Evolutionary conservation across 2,888 invertebrate species (phyloP).

Genomic region (Meandrusa payeni): DNA sequence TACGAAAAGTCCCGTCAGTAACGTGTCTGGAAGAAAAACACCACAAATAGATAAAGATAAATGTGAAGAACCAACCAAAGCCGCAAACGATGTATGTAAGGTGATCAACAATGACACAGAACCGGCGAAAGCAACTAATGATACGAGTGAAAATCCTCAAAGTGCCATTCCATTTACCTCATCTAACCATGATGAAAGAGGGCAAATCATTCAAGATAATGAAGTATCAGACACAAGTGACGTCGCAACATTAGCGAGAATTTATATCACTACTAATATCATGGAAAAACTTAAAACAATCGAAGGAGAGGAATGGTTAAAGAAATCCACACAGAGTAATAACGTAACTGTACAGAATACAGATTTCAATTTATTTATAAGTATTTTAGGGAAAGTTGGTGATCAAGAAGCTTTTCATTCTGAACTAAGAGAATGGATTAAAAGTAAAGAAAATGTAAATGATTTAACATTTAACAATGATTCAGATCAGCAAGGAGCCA

Average conservation of each 20-base stretch:
- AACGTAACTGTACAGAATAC: conserved; percentile 58
- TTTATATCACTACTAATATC: conserved; percentile 72
- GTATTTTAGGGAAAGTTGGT: conserved; percentile 68
- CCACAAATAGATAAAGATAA: conserved; percentile 33
- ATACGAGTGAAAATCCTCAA: conserved; percentile 38
- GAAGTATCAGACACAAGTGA: conserved; percentile 72
- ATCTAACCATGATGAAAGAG: conserved; percentile 58
- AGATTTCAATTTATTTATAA: conserved; percentile 56
- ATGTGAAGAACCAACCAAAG: conserved; percentile 17
- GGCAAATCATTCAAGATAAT: conserved; percentile 69
- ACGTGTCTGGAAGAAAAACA: conserved; percentile 36
- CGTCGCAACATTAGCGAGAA: conserved; percentile 63
- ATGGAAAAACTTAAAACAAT: conserved; percentile 66
- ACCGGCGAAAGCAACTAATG: conserved; percentile 27
- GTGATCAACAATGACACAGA: conserved; percentile 26
- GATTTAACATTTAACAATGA: conserved; percentile 30
- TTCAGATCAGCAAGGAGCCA: conserved; percentile 21
- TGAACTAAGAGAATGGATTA: conserved; percentile 64
- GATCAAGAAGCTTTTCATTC: conserved; percentile 77
- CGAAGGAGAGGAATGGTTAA: conserved; percentile 70
- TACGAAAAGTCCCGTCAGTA: conserved; percentile 33
- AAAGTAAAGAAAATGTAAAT: conserved; percentile 30
- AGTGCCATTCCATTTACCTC: conserved; percentile 54
- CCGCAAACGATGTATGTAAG: conserved; percentile 28
- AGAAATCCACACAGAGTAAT: conserved; percentile 47